A percentile compares a stretch with the other conserved stretches of the same genome.
Evolutionary conservation across 2,797 vertebrate species (phyloP).

Genomic region (Typhlichthys eigenmanni): DNA sequence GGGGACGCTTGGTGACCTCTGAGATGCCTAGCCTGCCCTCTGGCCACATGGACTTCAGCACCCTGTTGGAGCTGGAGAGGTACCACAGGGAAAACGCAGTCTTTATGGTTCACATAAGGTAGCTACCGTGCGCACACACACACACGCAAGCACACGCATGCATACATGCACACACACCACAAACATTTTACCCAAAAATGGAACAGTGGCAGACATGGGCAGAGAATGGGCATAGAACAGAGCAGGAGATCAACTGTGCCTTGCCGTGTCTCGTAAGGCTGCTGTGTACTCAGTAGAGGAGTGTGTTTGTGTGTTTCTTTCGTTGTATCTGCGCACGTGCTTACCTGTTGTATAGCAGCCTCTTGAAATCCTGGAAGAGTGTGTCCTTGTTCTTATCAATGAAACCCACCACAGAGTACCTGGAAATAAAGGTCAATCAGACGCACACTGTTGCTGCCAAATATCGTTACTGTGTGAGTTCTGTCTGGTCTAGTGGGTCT

Average conservation of each 20-base stretch:
- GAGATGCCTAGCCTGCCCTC: conserved; percentile 98
- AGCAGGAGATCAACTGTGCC: no score
- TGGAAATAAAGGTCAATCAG: conserved; percentile 51
- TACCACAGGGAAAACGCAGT: background rate
- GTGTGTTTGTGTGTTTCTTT: conserved; percentile 12
- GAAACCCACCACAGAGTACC: conserved; percentile 94
- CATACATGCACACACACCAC: no score
- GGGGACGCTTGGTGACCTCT: conserved; percentile 94
- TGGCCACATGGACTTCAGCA: conserved; percentile 96
- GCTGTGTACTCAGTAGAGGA: background rate
- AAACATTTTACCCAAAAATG: conserved; percentile 4
- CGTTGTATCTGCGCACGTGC: conserved; percentile 8
- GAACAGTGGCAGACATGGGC: background rate
- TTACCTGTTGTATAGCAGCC: conserved; percentile 98
- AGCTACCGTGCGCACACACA: no score
- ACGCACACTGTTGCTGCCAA: background rate
- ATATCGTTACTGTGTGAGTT: no score
- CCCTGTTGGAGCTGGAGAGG: conserved; percentile 85
- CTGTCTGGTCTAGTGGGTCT: no score
- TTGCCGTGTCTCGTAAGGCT: no score
- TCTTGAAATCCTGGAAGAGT: conserved; percentile 98
- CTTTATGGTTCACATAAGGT: no score
- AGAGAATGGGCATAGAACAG: no score
- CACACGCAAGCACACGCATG: no score
- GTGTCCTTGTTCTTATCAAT: conserved; percentile 99